These are phyloP conservation scores for Melinaea menophilus DNA, from an alignment of 2,888 invertebrate genomes.

Conservation along the genomic window DNA sequence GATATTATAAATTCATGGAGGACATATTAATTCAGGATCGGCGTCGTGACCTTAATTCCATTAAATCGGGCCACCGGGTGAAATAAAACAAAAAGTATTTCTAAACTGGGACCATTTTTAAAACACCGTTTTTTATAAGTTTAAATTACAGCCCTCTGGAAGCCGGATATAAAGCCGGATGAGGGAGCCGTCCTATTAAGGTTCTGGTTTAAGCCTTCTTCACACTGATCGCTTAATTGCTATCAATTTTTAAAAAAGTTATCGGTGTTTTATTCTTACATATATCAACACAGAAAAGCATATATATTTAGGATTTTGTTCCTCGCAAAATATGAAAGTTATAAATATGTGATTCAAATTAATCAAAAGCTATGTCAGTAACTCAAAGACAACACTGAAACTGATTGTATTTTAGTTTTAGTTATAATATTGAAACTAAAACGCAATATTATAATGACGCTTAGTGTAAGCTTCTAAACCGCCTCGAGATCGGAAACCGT, in stretches of 20 bases:
- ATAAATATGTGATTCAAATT: no score
- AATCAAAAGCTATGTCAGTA: no score
- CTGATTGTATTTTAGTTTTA: no score
- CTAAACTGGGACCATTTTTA: conserved; percentile 7
- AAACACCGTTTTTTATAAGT: conserved; percentile 7
- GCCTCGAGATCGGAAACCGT: conserved; percentile 12
- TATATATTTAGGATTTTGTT: no score
- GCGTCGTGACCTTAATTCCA: background rate
- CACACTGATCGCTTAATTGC: conserved; percentile 5
- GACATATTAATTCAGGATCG: background rate
- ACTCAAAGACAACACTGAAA: no score
- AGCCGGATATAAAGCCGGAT: conserved; percentile 12
- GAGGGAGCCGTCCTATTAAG: conserved; percentile 9
- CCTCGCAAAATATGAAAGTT: no score
- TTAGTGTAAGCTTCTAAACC: conserved; percentile 7
- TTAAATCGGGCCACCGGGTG: conserved; percentile 5
- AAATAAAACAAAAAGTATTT: conserved; percentile 8
- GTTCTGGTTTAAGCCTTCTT: conserved; percentile 7
- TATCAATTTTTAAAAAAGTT: background rate
- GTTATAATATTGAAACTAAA: no score
- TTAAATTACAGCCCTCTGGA: conserved; percentile 8
- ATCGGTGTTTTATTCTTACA: background rate
- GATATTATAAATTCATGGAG: background rate
- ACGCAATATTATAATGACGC: background rate
- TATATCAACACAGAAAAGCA: no score